Evolutionary conservation across 2,797 vertebrate genomes (phyloP).

Genomic region (Halcyon leucocephala): DNA sequence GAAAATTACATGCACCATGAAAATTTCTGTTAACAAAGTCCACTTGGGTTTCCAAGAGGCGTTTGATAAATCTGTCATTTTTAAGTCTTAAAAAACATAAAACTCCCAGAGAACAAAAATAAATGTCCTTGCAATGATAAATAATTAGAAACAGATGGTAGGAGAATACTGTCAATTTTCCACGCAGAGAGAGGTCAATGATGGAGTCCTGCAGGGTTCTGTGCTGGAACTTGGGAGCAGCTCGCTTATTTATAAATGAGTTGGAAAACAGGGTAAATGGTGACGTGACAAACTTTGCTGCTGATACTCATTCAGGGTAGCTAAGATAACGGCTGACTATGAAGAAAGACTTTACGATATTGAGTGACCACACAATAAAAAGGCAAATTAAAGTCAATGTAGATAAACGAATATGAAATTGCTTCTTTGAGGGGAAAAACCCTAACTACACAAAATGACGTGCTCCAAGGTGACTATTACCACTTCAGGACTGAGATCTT

Average conservation of each 20-base stretch:
- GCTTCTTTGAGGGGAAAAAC: background rate
- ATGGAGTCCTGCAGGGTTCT: constrained; percentile 68
- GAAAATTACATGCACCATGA: background rate
- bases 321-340: background rate
- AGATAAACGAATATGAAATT: background rate
- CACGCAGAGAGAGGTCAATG: constrained; percentile 49
- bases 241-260: constrained; percentile 36
- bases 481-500: background rate
- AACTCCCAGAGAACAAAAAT: constrained; percentile 56
- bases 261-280: constrained; percentile 58
- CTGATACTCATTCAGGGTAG: background rate
- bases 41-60: background rate
- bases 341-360: background rate
- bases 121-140: constrained; percentile 63
- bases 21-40: background rate
- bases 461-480: constrained; percentile 4
- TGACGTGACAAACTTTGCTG: constrained; percentile 21
- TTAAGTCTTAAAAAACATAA: background rate
- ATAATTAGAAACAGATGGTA: constrained; percentile 71
- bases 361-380: background rate
- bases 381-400: background rate
- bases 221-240: constrained; percentile 59
- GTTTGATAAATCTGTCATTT: background rate
- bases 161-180: constrained; percentile 59
- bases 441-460: background rate